These are phyloP conservation scores for Barypeithes pellucidus DNA, from an alignment of 2,888 invertebrate species.

Conservation along the genomic window DNA sequence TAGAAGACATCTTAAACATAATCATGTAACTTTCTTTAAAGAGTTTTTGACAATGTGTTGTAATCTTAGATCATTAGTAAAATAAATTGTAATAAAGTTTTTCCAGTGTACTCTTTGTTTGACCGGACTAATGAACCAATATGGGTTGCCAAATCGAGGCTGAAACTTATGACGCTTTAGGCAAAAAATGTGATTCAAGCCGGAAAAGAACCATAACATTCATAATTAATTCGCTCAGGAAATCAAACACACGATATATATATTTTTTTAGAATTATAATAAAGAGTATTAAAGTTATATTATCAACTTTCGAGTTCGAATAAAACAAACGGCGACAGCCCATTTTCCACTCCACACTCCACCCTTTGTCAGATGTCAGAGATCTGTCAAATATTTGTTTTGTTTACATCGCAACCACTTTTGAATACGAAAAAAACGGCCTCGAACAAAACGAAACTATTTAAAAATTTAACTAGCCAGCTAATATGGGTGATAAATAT, in stretches of 20 bases:
- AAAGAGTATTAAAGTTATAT: no score
- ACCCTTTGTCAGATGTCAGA: not conserved
- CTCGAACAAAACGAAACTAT: not conserved
- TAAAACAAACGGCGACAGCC: no score
- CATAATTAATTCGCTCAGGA: no score
- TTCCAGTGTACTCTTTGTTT: not conserved
- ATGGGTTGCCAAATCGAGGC: no score
- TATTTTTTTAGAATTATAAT: no score
- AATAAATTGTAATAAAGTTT: not conserved
- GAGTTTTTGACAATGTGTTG: conserved; percentile 10
- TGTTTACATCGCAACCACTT: conserved; percentile 19
- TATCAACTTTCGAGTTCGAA: no score
- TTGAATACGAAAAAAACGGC: not conserved
- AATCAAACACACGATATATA: no score
- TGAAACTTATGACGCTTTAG: no score
- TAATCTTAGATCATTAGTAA: conserved; percentile 3
- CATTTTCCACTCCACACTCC: no score
- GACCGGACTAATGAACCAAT: not conserved
- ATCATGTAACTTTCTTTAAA: conserved; percentile 1
- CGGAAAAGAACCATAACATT: no score
- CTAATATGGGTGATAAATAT: conserved; percentile 54
- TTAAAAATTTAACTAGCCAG: not conserved
- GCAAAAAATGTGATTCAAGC: no score
- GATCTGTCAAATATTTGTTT: not conserved
- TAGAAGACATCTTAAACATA: not conserved